Evolutionary conservation across 2,113 vertebrate species (phyloP).

Genomic region (Ailuropoda melanoleuca): DNA sequence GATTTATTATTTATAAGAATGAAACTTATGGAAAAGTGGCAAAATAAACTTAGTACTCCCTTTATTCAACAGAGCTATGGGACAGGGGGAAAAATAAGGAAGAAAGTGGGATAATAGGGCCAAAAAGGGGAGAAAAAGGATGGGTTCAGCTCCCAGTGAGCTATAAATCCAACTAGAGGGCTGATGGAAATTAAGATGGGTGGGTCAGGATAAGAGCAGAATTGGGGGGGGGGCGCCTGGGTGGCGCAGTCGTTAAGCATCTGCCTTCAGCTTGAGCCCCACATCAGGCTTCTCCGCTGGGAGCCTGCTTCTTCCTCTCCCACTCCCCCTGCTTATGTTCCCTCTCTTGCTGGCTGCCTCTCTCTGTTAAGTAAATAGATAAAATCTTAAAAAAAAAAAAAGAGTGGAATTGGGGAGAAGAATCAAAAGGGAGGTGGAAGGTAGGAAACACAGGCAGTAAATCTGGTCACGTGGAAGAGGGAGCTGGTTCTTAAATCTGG

Average conservation of each 20-base stretch:
- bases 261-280: too few relatives aligned
- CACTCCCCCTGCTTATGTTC: too few relatives aligned
- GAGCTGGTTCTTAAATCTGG: background rate
- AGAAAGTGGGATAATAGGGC: background rate
- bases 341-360: too few relatives aligned
- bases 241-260: too few relatives aligned
- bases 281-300: too few relatives aligned
- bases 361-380: too few relatives aligned
- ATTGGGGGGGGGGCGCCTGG: too few relatives aligned
- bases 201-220: background rate
- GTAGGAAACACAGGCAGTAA: background rate
- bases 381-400: too few relatives aligned
- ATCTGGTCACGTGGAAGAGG: background rate
- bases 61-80: background rate
- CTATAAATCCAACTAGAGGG: background rate
- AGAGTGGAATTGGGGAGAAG: background rate
- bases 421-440: background rate
- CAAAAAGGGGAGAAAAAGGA: background rate
- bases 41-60: background rate
- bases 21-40: background rate
- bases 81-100: background rate
- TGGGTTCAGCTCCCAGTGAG: background rate
- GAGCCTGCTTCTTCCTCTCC: too few relatives aligned
- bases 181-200: background rate
- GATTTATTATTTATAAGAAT: slow-evolving; percentile 5